Conservation (phyloP, 2,888 invertebrate genomes). For the Thyatira batis region DNA sequence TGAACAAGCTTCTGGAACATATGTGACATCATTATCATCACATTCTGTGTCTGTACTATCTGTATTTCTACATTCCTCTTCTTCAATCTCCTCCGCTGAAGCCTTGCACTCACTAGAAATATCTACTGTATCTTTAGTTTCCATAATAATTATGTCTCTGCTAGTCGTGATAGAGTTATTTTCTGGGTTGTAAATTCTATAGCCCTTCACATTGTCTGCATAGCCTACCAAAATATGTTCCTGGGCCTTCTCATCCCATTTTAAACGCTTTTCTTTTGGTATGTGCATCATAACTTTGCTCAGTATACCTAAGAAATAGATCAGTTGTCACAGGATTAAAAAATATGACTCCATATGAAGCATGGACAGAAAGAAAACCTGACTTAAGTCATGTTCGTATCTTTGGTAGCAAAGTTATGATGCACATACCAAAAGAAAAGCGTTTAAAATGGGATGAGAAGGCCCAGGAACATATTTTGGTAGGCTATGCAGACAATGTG, state of each 20-base stretch:
- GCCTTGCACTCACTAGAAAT: too few species aligned
- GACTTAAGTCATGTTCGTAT: not conserved
- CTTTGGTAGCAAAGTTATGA: conserved; percentile 5
- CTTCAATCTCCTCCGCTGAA: not conserved
- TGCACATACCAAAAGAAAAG: conserved; percentile 7
- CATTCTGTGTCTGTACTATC: too few species aligned
- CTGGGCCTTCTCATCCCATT: conserved; percentile 15
- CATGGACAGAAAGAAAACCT: too few species aligned
- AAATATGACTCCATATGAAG: too few species aligned
- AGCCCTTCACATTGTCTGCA: not conserved
- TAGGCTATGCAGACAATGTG: not conserved
- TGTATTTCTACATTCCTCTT: too few species aligned
- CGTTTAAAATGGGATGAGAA: conserved; percentile 15
- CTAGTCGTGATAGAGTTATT: not conserved
- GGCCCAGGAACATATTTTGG: conserved; percentile 1
- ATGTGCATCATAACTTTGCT: conserved; percentile 8
- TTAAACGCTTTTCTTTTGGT: conserved; percentile 5
- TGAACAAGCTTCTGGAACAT: too few species aligned
- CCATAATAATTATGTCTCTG: not conserved
- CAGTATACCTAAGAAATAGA: conserved; percentile 9
- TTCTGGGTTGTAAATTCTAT: not conserved
- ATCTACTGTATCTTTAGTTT: not conserved
- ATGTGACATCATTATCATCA: too few species aligned
- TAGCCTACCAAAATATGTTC: conserved; percentile 1
- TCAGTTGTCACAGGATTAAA: too few species aligned